Evolutionary conservation across 1,140 invertebrate species (phyloP).

Genomic region (Drosophila tani): DNA sequence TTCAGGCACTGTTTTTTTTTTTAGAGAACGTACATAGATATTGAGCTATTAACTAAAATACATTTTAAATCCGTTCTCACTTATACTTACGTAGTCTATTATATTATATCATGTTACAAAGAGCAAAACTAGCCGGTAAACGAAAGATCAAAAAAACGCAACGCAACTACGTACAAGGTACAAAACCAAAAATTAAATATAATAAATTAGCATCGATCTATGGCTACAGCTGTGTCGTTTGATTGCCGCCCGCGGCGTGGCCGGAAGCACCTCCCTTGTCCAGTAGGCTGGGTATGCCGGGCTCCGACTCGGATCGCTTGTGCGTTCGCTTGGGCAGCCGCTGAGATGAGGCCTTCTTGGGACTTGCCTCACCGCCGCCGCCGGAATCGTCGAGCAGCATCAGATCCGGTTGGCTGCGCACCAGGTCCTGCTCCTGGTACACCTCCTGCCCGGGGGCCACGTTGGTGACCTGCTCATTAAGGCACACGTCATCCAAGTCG

Average conservation of each 20-base stretch:
- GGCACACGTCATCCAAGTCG: constrained; percentile 91
- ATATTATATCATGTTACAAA: constrained; percentile 13
- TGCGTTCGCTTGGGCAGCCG: constrained; percentile 73
- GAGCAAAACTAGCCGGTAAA: constrained; percentile 12
- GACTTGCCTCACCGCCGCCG: constrained; percentile 24
- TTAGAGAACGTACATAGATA: constrained; percentile 3
- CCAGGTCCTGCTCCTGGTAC: constrained; percentile 78
- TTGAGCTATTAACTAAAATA: constrained; percentile 35
- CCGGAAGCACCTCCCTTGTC: constrained; percentile 35
- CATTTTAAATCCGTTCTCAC: constrained; percentile 16
- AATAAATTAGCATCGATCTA: constrained; percentile 56
- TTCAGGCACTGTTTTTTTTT: constrained; percentile 32
- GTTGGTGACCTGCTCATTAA: constrained; percentile 90
- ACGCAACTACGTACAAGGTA: constrained; percentile 45
- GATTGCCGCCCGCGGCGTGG: constrained; percentile 15
- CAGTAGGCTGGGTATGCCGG: constrained; percentile 62
- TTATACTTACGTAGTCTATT: constrained; percentile 32
- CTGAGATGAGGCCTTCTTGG: constrained; percentile 44
- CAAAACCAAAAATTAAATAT: constrained; percentile 16
- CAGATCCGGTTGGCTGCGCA: constrained; percentile 84
- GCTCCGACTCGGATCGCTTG: constrained; percentile 85
- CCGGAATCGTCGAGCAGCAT: constrained; percentile 56
- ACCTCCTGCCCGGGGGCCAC: constrained; percentile 84
- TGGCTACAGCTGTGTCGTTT: constrained; percentile 46
- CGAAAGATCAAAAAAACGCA: constrained; percentile 30